These are phyloP conservation scores for Stenoptilia bipunctidactyla DNA, from an alignment of 2,888 invertebrate species.

Conservation along the genomic window DNA sequence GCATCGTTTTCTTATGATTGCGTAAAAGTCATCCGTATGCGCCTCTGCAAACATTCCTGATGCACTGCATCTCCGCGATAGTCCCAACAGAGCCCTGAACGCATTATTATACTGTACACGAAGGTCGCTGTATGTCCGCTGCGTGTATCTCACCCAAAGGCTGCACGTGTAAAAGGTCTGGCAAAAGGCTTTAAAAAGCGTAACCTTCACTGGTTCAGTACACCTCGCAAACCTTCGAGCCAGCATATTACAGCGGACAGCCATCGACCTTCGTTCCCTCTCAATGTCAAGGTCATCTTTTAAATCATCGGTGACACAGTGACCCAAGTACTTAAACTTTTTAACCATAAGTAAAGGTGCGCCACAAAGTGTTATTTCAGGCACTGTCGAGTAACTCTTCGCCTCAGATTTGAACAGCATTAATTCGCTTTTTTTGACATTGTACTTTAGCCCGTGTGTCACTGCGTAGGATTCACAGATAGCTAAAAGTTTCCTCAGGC, in stretches of 20 bases:
- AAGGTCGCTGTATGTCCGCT: background rate
- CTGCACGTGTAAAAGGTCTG: background rate
- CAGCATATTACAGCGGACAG: constrained; percentile 5
- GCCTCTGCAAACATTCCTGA: constrained; percentile 7
- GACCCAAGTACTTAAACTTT: constrained; percentile 1
- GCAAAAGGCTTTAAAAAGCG: background rate
- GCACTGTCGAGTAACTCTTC: background rate
- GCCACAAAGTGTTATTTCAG: background rate
- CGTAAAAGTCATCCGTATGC: constrained; percentile 2
- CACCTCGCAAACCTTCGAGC: constrained; percentile 5
- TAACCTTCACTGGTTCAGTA: constrained; percentile 1
- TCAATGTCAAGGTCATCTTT: constrained; percentile 4
- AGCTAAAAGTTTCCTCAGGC: background rate
- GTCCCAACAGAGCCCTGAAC: constrained; percentile 2
- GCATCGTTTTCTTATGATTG: background rate
- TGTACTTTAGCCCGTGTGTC: background rate
- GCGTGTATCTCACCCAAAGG: background rate
- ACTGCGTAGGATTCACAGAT: background rate
- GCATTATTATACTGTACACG: background rate
- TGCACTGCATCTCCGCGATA: constrained; percentile 5
- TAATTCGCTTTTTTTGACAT: constrained; percentile 1
- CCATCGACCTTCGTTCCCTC: constrained; percentile 5
- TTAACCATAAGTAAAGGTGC: background rate
- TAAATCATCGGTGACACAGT: constrained; percentile 3
- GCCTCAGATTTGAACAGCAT: background rate